Evolutionary conservation across 2,113 vertebrate species (phyloP).

Genomic region (Urocolius indicus): DNA sequence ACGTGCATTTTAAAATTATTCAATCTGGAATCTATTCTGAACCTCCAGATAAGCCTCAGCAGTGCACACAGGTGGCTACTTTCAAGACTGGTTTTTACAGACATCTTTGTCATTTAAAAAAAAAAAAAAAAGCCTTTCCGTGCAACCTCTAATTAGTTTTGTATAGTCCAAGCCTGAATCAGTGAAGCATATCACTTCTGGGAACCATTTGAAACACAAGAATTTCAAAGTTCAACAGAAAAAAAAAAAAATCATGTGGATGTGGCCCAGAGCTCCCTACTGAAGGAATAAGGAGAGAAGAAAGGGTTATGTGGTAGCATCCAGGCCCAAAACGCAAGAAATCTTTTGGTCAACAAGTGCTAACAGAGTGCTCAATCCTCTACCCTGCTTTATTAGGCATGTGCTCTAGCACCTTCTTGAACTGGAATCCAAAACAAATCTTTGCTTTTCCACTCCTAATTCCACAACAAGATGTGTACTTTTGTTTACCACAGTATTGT

Average conservation of each 20-base stretch:
- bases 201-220: background rate
- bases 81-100: background rate
- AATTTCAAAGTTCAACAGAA: background rate
- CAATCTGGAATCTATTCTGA: background rate
- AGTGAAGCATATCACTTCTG: background rate
- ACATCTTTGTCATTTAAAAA: background rate
- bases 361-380: background rate
- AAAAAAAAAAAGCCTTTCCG: background rate
- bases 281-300: background rate
- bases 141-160: background rate
- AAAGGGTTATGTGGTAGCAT: background rate
- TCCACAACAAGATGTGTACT: background rate
- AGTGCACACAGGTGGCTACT: background rate
- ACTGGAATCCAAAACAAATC: background rate
- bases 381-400: background rate
- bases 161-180: background rate
- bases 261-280: background rate
- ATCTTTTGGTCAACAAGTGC: background rate
- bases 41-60: background rate
- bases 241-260: fast-evolving
- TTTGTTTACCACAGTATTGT: background rate
- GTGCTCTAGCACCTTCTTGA: background rate
- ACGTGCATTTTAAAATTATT: background rate
- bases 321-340: background rate
- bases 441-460: background rate